These are phyloP conservation scores for Cyanoderma ruficeps DNA, from an alignment of 2,113 vertebrate species.

Conservation along the genomic window DNA sequence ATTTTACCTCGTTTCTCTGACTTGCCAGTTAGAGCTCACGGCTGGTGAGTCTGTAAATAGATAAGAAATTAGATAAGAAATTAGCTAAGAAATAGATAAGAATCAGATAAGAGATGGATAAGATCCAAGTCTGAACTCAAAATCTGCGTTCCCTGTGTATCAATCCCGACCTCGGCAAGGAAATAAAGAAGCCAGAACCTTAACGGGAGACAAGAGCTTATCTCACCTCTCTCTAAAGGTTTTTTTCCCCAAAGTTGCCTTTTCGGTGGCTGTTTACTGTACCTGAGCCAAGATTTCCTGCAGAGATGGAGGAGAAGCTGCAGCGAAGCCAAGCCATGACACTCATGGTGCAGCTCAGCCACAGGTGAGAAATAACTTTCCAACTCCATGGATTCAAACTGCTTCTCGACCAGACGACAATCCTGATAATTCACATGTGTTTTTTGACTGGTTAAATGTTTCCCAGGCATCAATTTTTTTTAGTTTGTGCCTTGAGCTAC, in stretches of 20 bases:
- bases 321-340: background rate
- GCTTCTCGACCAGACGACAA: background rate
- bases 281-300: background rate
- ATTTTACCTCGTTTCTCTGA: too few relatives aligned
- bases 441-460: background rate
- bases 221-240: background rate
- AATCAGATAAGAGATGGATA: too few relatives aligned
- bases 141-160: too few relatives aligned
- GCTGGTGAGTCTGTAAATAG: too few relatives aligned
- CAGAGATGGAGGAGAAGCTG: background rate
- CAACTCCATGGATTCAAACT: background rate
- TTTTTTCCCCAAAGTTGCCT: background rate
- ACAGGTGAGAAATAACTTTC: background rate
- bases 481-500: background rate
- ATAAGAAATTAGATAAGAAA: too few relatives aligned
- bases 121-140: too few relatives aligned
- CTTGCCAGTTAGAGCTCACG: too few relatives aligned
- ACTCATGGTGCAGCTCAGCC: background rate
- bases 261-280: fast-evolving
- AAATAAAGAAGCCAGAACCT: too few relatives aligned
- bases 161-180: too few relatives aligned
- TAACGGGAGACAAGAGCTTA: too few relatives aligned
- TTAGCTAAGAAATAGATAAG: too few relatives aligned
- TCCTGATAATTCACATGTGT: background rate
- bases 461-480: background rate